A percentile compares a stretch with the other conserved stretches of the same genome.
Evolutionary conservation across 2,888 invertebrate species (phyloP).

Genomic region (Halictus quadricinctus): DNA sequence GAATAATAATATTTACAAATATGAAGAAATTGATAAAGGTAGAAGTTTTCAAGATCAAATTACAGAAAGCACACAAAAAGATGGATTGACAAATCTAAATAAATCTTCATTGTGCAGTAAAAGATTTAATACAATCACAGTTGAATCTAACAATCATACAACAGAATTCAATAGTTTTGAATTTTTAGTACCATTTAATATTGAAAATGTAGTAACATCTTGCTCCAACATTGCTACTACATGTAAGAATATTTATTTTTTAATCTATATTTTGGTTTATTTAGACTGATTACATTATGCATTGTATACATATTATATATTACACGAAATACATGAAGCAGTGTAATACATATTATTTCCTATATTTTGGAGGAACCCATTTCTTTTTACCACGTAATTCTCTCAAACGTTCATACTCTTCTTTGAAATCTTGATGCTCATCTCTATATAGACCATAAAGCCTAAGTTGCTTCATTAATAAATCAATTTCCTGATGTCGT

Average conservation of each 20-base stretch:
- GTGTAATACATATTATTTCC: conserved; percentile 57
- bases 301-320: conserved; percentile 20
- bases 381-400: conserved; percentile 89
- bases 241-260: background rate
- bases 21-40: conserved; percentile 62
- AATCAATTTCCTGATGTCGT: conserved; percentile 89
- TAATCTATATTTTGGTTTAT: conserved; percentile 30
- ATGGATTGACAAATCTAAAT: conserved; percentile 11
- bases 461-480: conserved; percentile 88
- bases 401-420: conserved; percentile 91
- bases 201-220: conserved; percentile 50
- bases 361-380: conserved; percentile 82
- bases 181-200: conserved; percentile 59
- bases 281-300: conserved; percentile 16
- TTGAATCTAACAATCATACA: conserved; percentile 12
- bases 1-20: conserved; percentile 57
- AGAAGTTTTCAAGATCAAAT: conserved; percentile 1
- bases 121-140: conserved; percentile 8
- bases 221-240: conserved; percentile 19
- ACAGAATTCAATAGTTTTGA: conserved; percentile 61
- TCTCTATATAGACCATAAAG: conserved; percentile 92
- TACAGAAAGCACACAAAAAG: background rate
- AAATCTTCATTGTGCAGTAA: conserved; percentile 8
- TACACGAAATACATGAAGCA: conserved; percentile 6
- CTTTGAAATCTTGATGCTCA: conserved; percentile 94